A percentile compares a stretch with the other conserved stretches of the same genome.
These are phyloP conservation scores for Megaustenia siamemsis DNA, from an alignment of 2,888 invertebrate genomes.

Conservation along the genomic window DNA sequence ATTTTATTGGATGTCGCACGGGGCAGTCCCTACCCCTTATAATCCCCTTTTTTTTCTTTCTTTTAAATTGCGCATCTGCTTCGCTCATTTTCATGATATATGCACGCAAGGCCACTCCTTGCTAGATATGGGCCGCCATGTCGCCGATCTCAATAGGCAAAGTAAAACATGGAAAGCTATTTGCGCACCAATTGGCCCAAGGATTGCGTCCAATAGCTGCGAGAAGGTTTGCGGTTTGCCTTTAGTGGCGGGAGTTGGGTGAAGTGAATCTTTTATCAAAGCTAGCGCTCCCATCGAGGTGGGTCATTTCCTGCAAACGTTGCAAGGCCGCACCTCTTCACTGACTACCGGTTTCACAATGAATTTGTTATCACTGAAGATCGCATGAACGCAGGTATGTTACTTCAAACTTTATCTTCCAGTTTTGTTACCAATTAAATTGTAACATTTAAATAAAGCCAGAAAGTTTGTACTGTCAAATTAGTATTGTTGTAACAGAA, in stretches of 20 bases:
- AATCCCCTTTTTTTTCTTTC: not conserved
- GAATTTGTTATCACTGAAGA: too few species aligned
- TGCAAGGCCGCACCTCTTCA: slow-evolving; percentile 7
- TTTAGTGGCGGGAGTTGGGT: slow-evolving; percentile 21
- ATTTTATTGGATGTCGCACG: too few species aligned
- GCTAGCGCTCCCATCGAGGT: slow-evolving; percentile 19
- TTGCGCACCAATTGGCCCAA: slow-evolving; percentile 69
- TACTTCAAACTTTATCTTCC: too few species aligned
- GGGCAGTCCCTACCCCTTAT: not conserved
- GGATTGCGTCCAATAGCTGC: slow-evolving; percentile 20
- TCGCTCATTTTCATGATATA: not conserved
- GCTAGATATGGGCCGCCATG: not conserved
- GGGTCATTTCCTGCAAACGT: slow-evolving; percentile 17
- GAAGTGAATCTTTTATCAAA: slow-evolving; percentile 26
- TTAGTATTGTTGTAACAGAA: too few species aligned
- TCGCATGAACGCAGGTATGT: too few species aligned
- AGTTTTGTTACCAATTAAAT: too few species aligned
- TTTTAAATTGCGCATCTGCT: not conserved
- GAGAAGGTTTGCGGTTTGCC: slow-evolving; percentile 19
- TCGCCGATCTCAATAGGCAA: not conserved
- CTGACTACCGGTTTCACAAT: not conserved
- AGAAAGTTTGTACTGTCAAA: too few species aligned
- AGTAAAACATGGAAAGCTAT: slow-evolving; percentile 43
- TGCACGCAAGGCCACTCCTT: not conserved
- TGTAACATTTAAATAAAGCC: too few species aligned